Percentiles rank a stretch among this genome's conserved stretches.
These are phyloP conservation scores for Marcusenius ussheri DNA, from an alignment of 2,113 vertebrate species.

Conservation along the genomic window DNA sequence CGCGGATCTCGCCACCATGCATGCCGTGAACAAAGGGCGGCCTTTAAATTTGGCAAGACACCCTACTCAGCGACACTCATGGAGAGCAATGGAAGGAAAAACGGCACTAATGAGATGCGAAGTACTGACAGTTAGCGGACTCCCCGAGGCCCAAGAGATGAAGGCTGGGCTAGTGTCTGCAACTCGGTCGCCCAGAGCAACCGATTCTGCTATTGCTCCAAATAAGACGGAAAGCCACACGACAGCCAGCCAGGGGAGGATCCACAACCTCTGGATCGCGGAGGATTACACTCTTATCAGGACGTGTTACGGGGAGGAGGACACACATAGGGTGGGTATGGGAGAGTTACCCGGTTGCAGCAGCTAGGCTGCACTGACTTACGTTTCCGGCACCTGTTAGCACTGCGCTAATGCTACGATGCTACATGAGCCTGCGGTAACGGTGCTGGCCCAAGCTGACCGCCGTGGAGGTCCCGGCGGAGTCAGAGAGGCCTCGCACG, in stretches of 20 bases:
- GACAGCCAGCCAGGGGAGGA: not conserved
- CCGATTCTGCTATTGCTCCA: not conserved
- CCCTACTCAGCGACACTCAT: not conserved
- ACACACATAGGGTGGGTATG: not conserved
- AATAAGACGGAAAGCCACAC: not conserved
- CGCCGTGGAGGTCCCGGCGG: not conserved
- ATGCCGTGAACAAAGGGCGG: not conserved
- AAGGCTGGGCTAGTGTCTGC: not conserved
- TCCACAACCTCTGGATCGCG: not conserved
- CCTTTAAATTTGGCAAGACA: not conserved
- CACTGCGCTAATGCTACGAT: not conserved
- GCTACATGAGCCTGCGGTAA: not conserved
- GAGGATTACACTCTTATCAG: not conserved
- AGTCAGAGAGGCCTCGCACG: not conserved
- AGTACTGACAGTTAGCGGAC: not conserved
- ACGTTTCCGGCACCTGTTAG: not conserved
- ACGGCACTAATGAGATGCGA: not conserved
- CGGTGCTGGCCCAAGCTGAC: not conserved
- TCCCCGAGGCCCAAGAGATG: not conserved
- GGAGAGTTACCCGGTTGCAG: not conserved
- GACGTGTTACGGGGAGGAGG: not conserved
- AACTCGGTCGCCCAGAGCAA: not conserved
- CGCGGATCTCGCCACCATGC: not conserved
- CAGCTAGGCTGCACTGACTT: not conserved
- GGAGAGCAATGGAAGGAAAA: not conserved